These are phyloP conservation scores for Aurelia sp. DNA, from an alignment of 30 jellyfish, hydroid and myxozoan genomes.

Conservation along the genomic window DNA sequence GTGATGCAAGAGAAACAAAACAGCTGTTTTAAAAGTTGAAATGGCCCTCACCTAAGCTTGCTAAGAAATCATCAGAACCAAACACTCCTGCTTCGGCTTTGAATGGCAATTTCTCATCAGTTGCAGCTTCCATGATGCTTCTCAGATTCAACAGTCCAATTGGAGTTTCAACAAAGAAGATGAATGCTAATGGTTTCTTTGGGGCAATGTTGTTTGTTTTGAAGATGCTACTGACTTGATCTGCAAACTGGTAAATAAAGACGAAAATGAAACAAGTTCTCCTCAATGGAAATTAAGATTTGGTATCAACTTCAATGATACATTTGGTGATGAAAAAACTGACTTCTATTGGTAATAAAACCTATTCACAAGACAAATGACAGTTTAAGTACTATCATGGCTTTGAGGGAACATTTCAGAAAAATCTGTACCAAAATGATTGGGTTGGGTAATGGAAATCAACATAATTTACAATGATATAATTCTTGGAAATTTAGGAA, in stretches of 20 bases:
- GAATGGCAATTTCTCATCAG: conserved; percentile 46
- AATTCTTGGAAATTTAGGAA: too few species aligned
- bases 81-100: conserved; percentile 80
- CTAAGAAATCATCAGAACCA: conserved; percentile 97
- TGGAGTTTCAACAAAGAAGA: conserved; percentile 83
- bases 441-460: too few species aligned
- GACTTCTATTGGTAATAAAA: too few species aligned
- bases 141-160: conserved; percentile 81
- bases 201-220: neutral
- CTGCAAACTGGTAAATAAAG: conserved; percentile 41
- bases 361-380: too few species aligned
- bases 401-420: too few species aligned
- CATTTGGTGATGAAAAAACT: too few species aligned
- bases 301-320: too few species aligned
- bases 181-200: conserved; percentile 44
- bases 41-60: conserved; percentile 74
- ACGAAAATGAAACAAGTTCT: neutral
- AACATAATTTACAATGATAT: too few species aligned
- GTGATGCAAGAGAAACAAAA: too few species aligned
- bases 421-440: too few species aligned
- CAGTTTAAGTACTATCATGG: too few species aligned
- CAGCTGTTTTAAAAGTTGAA: too few species aligned
- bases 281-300: neutral
- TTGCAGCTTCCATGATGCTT: conserved; percentile 73
- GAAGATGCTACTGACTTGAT: conserved; percentile 13